Evolutionary conservation across 2,797 vertebrate species (phyloP), one percentile per base, ranked within the genome.

Genomic region (Typhlichthys subterraneus): DNA sequence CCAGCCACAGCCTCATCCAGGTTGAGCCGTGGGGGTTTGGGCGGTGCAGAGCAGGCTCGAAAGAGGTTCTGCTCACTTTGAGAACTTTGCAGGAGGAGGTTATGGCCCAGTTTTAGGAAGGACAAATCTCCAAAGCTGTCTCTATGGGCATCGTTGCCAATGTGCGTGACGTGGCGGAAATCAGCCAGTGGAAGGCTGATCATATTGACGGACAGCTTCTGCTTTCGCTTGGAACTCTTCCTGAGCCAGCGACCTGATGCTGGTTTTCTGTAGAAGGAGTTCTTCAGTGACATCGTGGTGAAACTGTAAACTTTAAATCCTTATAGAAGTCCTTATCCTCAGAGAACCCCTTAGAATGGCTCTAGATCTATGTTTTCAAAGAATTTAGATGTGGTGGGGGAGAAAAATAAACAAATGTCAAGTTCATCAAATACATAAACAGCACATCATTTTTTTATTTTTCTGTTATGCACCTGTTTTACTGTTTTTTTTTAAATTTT

Each of bases 11-110:
- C 45, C 38, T 80, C 94, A 15, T 94, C 92, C 72, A 94, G 78
- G 87, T 96, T 96, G 46, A 98, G 88, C 7, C 96, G 96, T 0
- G 97, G 96, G 0, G 96, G 96, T 70, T 99, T 99, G 15, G 96
- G 96, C 0, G 97, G 97, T 0, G 95, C 88, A 0, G 85, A 87
- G 79, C 94, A 93, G 63, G 91, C 86, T 77, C 93, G 80, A 73
- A 95, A 90, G 31, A 96, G 82, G 79, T 95, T 95, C 81, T 95
- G 93, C 79, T 95, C 94, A 0, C 95, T 96, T 84, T 92, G 91
- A 46, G 93, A 95, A 1, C 90, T 93, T 61, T 92, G 87, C 4
- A 90, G 77, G 52, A 95, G 87, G 42, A 96, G 85, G 14, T 76
- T 82, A 8, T 92, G 90, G 59, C 92, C 92, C 76, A 85, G 87